phyloP scores from a whole-genome alignment of 2,797 vertebrate species.

The Meriones psammophilus region DNA sequence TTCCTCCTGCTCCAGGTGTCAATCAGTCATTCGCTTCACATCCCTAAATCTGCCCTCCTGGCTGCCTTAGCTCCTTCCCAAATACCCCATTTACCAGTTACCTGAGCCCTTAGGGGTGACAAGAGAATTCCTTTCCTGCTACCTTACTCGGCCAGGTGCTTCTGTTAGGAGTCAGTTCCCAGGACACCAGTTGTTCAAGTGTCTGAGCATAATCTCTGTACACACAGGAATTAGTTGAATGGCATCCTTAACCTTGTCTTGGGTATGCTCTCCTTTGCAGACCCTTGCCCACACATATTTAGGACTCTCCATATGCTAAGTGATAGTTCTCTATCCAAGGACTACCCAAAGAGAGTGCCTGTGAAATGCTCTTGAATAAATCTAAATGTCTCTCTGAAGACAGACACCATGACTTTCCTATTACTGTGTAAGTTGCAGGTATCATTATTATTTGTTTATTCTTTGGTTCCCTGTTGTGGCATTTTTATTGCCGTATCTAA shows the following conservation, averaged over 20 bases:
- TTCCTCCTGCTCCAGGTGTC: background rate
- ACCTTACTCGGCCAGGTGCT: background rate
- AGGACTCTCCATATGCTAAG: background rate
- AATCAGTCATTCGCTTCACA: background rate
- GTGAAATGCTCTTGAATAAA: slow-evolving; percentile 7
- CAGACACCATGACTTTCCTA: background rate
- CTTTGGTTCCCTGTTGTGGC: background rate
- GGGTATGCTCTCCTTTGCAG: background rate
- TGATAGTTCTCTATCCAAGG: background rate
- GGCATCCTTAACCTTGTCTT: background rate
- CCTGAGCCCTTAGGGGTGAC: background rate
- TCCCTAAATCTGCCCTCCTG: background rate
- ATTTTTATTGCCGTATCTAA: background rate
- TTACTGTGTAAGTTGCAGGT: background rate
- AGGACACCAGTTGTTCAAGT: too few species aligned
- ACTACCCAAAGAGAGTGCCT: background rate
- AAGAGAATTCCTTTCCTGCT: background rate
- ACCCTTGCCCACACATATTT: background rate
- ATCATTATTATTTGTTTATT: background rate
- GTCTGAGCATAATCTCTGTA: background rate
- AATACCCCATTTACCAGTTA: background rate
- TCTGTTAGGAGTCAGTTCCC: background rate
- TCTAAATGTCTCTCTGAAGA: background rate
- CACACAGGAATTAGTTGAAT: background rate
- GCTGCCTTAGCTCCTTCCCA: background rate